These are phyloP conservation scores for Lytechinus variegatus DNA, from an alignment of 35 echinoderm and acorn worm species.

Conservation along the genomic window DNA sequence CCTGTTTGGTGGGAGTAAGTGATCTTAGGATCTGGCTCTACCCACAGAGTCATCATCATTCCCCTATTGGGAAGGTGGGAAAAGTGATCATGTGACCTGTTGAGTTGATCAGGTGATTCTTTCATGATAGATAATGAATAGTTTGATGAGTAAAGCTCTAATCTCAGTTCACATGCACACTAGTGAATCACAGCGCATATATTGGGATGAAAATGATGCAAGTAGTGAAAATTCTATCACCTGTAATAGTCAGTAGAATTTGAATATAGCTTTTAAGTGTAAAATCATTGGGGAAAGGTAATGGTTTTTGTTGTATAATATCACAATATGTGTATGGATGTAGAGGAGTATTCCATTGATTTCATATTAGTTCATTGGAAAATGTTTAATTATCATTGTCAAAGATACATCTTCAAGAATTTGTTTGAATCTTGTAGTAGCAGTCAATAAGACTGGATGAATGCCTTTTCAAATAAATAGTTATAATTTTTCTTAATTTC, in stretches of 20 bases:
- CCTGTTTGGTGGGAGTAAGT: constrained; percentile 75
- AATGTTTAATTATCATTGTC: neutral
- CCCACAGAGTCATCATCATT: neutral
- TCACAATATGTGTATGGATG: neutral
- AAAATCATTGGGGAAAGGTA: neutral
- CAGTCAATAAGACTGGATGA: neutral
- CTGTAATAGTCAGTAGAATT: neutral
- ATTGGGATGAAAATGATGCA: neutral
- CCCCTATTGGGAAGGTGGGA: neutral
- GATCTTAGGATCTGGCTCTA: constrained; percentile 30
- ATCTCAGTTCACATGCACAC: neutral
- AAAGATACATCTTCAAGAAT: neutral
- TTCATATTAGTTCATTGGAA: neutral
- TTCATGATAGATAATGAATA: neutral
- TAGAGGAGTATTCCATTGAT: neutral
- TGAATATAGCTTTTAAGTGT: too few species aligned
- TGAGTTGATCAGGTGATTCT: neutral
- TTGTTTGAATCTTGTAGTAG: too few species aligned
- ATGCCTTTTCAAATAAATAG: neutral
- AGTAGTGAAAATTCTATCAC: neutral
- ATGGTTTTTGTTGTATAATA: neutral
- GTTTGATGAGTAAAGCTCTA: neutral
- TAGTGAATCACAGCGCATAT: neutral
- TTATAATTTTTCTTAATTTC: neutral
- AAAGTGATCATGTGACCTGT: neutral